These are phyloP conservation scores for Heliconius himera DNA, from an alignment of 1,140 invertebrate species.

Conservation along the genomic window DNA sequence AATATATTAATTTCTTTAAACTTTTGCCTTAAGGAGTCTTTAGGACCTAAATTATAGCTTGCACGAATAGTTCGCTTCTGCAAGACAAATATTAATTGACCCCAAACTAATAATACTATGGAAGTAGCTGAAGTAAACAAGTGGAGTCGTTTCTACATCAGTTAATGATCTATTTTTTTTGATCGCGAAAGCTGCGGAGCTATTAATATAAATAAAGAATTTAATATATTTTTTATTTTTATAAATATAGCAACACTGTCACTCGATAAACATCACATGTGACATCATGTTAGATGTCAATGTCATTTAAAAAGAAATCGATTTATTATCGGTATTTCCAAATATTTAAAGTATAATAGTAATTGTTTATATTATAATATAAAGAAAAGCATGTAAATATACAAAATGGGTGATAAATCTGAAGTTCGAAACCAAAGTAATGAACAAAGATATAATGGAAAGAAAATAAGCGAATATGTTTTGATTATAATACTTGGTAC, in stretches of 20 bases:
- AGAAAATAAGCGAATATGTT: slow-evolving; percentile 5
- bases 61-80: too few species aligned
- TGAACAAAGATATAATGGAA: slow-evolving; percentile 2
- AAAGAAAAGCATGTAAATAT: slow-evolving; percentile 1
- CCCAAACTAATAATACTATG: too few species aligned
- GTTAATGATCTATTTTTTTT: too few species aligned
- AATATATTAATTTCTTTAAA: too few species aligned
- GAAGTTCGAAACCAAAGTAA: neutral
- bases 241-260: neutral
- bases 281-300: neutral
- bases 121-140: too few species aligned
- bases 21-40: too few species aligned
- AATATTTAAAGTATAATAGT: neutral
- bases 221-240: too few species aligned
- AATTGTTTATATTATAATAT: neutral
- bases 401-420: neutral
- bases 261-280: neutral
- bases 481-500: slow-evolving; percentile 5
- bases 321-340: neutral
- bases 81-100: too few species aligned
- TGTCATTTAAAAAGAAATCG: neutral
- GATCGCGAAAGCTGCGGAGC: too few species aligned
- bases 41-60: too few species aligned
- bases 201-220: too few species aligned
- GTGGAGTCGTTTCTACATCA: too few species aligned